These are phyloP conservation scores for Meloidogyne exigua DNA, from an alignment of 1,140 invertebrate genomes.

Conservation along the genomic window DNA sequence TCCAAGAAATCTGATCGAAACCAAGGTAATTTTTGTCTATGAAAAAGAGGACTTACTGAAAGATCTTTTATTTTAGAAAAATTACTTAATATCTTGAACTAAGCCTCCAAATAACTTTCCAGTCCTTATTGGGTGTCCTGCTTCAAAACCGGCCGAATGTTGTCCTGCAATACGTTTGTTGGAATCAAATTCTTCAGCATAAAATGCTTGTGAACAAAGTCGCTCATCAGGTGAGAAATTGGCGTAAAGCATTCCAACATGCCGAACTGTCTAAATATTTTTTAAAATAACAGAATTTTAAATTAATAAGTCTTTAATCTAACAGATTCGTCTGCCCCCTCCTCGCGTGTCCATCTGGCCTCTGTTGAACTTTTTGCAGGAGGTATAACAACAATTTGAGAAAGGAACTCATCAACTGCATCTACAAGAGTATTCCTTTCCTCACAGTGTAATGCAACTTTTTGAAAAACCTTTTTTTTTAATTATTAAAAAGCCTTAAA, in stretches of 20 bases:
- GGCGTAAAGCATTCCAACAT: slow-evolving; percentile 42
- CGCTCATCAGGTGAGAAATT: slow-evolving; percentile 20
- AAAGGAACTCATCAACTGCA: slow-evolving; percentile 50
- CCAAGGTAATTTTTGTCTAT: slow-evolving; percentile 44
- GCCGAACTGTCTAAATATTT: slow-evolving; percentile 31
- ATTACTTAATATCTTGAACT: slow-evolving; percentile 42
- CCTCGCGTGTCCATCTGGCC: slow-evolving; percentile 46
- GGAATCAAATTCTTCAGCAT: slow-evolving; percentile 6
- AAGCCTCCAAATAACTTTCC: slow-evolving; percentile 44
- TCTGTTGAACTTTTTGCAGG: slow-evolving; percentile 65
- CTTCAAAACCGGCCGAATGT: slow-evolving; percentile 1
- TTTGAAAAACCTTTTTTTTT: slow-evolving; percentile 62
- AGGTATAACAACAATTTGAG: slow-evolving; percentile 64
- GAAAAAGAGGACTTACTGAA: neutral
- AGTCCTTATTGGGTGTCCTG: slow-evolving; percentile 22
- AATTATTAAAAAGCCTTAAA: neutral
- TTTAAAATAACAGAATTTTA: neutral
- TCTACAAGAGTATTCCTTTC: slow-evolving; percentile 55
- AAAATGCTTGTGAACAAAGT: neutral
- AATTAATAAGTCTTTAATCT: neutral
- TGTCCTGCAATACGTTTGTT: slow-evolving; percentile 12
- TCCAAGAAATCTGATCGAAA: slow-evolving; percentile 65
- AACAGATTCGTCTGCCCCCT: slow-evolving; percentile 24
- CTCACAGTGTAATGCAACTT: slow-evolving; percentile 62
- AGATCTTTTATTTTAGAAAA: neutral